A percentile compares a stretch with the other conserved stretches of the same genome.
These are phyloP conservation scores for Callosobruchus maculatus DNA, from an alignment of 2,888 invertebrate species.

Conservation along the genomic window DNA sequence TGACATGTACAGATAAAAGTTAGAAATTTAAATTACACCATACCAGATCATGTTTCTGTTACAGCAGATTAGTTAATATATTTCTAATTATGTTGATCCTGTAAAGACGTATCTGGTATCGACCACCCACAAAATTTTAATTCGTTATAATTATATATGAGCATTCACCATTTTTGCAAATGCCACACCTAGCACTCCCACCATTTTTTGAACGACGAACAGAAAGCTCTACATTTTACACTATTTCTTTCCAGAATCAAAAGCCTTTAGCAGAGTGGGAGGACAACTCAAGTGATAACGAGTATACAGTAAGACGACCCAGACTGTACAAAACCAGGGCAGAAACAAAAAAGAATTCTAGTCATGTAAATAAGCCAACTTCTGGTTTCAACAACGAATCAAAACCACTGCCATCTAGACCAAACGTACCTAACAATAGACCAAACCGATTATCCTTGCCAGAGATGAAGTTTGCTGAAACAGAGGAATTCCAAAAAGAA, in stretches of 20 bases:
- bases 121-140: too few relatives aligned
- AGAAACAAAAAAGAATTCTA: slow-evolving; percentile 57
- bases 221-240: too few relatives aligned
- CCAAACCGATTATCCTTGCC: slow-evolving; percentile 38
- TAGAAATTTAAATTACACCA: too few relatives aligned
- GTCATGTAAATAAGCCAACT: slow-evolving; percentile 33
- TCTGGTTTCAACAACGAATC: not conserved
- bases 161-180: too few relatives aligned
- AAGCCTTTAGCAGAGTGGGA: not conserved
- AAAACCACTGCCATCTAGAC: not conserved
- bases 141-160: too few relatives aligned
- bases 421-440: slow-evolving; percentile 25
- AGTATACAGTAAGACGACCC: not conserved
- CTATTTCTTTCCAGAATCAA: not conserved
- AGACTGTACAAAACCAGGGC: slow-evolving; percentile 60
- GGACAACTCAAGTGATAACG: not conserved
- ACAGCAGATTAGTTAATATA: too few relatives aligned
- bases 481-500: slow-evolving; percentile 56
- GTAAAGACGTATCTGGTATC: too few relatives aligned
- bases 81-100: too few relatives aligned
- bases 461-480: slow-evolving; percentile 48
- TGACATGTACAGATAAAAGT: too few relatives aligned
- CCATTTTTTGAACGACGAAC: too few relatives aligned
- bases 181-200: too few relatives aligned
- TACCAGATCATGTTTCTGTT: too few relatives aligned